These are phyloP conservation scores for Pipra filicauda DNA, from an alignment of 2,113 vertebrate genomes.

Conservation along the genomic window DNA sequence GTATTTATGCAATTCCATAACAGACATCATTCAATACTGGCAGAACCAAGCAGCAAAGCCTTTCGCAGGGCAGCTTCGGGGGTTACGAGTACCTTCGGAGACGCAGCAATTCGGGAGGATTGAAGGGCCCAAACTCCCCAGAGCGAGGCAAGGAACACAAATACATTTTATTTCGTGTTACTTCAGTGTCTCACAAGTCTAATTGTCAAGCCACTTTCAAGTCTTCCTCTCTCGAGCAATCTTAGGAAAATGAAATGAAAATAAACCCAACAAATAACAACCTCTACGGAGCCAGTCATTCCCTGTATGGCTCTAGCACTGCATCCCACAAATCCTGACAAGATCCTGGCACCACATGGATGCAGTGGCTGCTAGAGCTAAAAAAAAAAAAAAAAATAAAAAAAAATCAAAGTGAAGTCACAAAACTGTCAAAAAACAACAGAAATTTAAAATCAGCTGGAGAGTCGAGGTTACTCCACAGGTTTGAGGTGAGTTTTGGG, in stretches of 20 bases:
- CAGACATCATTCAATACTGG: not conserved
- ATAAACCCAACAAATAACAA: not conserved
- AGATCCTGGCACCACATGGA: not conserved
- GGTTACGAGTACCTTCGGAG: not conserved
- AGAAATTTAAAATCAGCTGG: not conserved
- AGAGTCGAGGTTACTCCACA: not conserved
- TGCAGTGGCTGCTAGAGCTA: not conserved
- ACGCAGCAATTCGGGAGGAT: not conserved
- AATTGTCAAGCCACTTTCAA: not conserved
- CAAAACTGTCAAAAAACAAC: not conserved
- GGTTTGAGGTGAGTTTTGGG: not conserved
- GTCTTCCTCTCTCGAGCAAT: not conserved
- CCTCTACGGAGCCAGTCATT: not conserved
- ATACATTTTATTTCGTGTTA: not conserved
- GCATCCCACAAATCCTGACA: not conserved
- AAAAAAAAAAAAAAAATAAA: not conserved
- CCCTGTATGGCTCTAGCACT: not conserved
- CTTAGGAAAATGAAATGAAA: not conserved
- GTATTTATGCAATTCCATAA: conserved; percentile 23
- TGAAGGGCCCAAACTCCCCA: not conserved
- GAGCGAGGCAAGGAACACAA: not conserved
- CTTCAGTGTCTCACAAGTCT: not conserved
- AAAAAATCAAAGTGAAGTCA: not conserved
- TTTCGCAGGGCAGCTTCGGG: not conserved
- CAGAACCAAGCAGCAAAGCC: not conserved